A percentile compares a stretch with the other conserved stretches of the same genome.
These are phyloP conservation scores for Streptopelia turtur DNA, from an alignment of 2,797 vertebrate species.

Conservation along the genomic window DNA sequence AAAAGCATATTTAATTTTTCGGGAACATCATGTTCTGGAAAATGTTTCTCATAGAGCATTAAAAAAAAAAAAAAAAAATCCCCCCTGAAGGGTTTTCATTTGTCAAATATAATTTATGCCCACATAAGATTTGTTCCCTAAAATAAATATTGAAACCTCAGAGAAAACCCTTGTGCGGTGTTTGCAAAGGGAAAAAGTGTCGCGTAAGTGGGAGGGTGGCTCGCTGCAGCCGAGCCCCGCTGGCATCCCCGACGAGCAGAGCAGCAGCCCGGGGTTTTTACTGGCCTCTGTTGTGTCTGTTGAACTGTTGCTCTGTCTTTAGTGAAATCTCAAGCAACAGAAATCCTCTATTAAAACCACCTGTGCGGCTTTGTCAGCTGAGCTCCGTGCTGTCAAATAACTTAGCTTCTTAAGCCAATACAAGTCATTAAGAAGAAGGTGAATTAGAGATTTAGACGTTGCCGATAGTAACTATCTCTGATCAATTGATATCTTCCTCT, in stretches of 20 bases:
- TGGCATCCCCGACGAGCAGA: slow-evolving; percentile 57
- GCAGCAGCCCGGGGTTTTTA: slow-evolving; percentile 64
- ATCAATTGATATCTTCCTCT: slow-evolving; percentile 88
- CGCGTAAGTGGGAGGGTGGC: slow-evolving; percentile 43
- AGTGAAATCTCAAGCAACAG: slow-evolving; percentile 75
- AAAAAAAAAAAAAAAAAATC: neutral
- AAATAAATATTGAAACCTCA: slow-evolving; percentile 78
- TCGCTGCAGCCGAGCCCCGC: slow-evolving; percentile 26
- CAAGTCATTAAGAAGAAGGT: slow-evolving; percentile 83
- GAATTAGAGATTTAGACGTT: slow-evolving; percentile 79
- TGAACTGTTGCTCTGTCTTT: slow-evolving; percentile 79
- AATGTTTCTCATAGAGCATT: slow-evolving; percentile 57
- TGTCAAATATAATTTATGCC: slow-evolving; percentile 78
- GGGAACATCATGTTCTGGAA: slow-evolving; percentile 39
- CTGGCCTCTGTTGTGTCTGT: slow-evolving; percentile 84
- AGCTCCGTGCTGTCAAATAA: slow-evolving; percentile 78
- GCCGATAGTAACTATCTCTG: slow-evolving; percentile 80
- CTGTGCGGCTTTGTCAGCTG: slow-evolving; percentile 81
- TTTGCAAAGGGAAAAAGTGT: slow-evolving; percentile 51
- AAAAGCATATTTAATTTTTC: slow-evolving; percentile 26
- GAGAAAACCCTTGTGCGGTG: slow-evolving; percentile 66
- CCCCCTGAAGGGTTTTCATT: slow-evolving; percentile 55
- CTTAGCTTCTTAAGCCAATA: slow-evolving; percentile 82
- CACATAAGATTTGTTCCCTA: slow-evolving; percentile 72
- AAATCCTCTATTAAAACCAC: slow-evolving; percentile 86